Evolutionary conservation across 2,113 vertebrate genomes (phyloP).

Genomic region (Festucalex cinctus): DNA sequence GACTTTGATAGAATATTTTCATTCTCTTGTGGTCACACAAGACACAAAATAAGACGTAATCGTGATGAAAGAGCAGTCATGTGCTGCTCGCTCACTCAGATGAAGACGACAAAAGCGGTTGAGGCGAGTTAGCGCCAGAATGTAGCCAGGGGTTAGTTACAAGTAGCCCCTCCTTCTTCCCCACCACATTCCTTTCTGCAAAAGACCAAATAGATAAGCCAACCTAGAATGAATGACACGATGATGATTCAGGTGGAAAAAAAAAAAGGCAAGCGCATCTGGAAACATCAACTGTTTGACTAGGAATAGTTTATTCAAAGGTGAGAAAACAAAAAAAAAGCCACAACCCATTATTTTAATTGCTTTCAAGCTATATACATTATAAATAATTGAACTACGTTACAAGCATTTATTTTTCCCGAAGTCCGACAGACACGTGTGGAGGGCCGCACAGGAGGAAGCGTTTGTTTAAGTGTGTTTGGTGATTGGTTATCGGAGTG

Average conservation of each 20-base stretch:
- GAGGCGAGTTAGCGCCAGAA: constrained; percentile 53
- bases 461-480: background rate
- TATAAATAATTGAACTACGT: constrained; percentile 76
- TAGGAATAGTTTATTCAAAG: constrained; percentile 77
- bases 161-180: background rate
- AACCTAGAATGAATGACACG: background rate
- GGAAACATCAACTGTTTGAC: constrained; percentile 52
- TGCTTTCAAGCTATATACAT: constrained; percentile 73
- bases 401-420: constrained; percentile 54
- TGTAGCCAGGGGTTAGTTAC: constrained; percentile 17
- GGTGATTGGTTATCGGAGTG: constrained; percentile 18
- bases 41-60: too few species aligned
- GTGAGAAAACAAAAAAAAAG: constrained; percentile 67
- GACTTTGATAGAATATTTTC: too few species aligned
- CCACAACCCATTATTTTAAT: constrained; percentile 64
- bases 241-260: background rate
- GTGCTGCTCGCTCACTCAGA: constrained; percentile 2
- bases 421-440: constrained; percentile 32
- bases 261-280: background rate
- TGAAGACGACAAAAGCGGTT: constrained; percentile 42
- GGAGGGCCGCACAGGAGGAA: background rate
- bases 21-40: too few species aligned
- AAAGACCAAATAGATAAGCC: background rate
- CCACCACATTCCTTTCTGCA: background rate
- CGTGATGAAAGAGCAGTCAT: too few species aligned